Percentiles rank a stretch among this genome's conserved stretches.
phyloP scores from a whole-genome alignment of 2,113 vertebrate genomes.

The Sturnus vulgaris region DNA sequence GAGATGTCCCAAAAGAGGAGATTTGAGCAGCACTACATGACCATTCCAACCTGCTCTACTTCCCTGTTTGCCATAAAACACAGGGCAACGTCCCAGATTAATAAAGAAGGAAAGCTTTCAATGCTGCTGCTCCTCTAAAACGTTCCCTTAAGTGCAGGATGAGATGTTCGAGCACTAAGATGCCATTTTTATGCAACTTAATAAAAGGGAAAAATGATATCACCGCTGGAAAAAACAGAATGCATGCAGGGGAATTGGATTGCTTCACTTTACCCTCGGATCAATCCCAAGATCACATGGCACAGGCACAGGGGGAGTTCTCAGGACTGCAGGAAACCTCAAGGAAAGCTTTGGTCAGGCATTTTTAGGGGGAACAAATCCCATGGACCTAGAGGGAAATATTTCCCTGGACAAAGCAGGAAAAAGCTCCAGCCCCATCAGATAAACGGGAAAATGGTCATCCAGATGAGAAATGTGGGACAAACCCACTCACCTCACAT shows the following conservation, averaged over 20 bases:
- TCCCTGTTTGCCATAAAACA: neutral
- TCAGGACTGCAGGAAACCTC: neutral
- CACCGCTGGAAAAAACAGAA: conserved; percentile 5
- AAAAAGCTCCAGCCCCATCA: neutral
- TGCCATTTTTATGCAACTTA: conserved; percentile 17
- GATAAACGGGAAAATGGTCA: neutral
- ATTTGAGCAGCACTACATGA: neutral
- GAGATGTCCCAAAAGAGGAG: neutral
- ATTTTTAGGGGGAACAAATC: neutral
- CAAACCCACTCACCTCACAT: neutral
- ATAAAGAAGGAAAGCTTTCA: conserved; percentile 28
- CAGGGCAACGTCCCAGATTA: neutral
- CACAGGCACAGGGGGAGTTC: neutral
- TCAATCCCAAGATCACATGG: neutral
- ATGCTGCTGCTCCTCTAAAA: neutral
- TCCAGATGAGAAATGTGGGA: neutral
- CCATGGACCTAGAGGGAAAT: neutral
- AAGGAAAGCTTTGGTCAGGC: neutral
- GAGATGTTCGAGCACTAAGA: neutral
- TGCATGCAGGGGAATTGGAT: neutral
- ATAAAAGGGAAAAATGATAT: conserved; percentile 39
- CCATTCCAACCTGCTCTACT: neutral
- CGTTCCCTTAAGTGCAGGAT: neutral
- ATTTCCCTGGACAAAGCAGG: neutral
- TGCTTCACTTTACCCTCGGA: neutral